A percentile compares a stretch with the other conserved stretches of the same genome.
Evolutionary conservation across 2,113 vertebrate species (phyloP).

Genomic region (Corythoichthys intestinalis): DNA sequence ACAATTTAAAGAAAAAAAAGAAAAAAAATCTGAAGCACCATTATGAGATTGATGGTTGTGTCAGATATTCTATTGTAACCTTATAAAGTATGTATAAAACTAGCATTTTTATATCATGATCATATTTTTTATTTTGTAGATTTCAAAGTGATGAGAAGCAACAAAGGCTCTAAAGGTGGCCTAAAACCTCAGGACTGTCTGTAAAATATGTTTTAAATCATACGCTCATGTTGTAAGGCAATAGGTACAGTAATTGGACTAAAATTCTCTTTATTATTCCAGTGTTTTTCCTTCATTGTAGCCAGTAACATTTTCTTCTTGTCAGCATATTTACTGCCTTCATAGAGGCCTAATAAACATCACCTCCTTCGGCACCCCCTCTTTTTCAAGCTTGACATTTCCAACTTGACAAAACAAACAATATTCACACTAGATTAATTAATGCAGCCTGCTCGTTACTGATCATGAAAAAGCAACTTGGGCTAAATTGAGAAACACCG

Average conservation of each 20-base stretch:
- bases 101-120: background rate
- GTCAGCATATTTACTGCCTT: background rate
- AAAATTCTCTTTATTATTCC: background rate
- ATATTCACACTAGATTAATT: conserved; percentile 4
- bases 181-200: too few species aligned
- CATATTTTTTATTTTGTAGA: background rate
- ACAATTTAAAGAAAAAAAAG: too few species aligned
- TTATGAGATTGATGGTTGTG: too few species aligned
- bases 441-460: conserved; percentile 9
- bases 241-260: background rate
- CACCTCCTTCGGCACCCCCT: background rate
- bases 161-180: background rate
- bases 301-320: background rate
- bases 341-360: background rate
- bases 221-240: background rate
- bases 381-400: background rate
- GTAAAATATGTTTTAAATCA: background rate
- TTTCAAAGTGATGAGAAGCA: background rate
- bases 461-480: background rate
- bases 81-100: too few species aligned
- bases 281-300: background rate
- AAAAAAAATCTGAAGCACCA: too few species aligned
- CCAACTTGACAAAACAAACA: conserved; percentile 12
- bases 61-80: too few species aligned
- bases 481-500: background rate